Evolutionary conservation across 2,797 vertebrate genomes (phyloP).

Genomic region (Cyprinodon diabolis): DNA sequence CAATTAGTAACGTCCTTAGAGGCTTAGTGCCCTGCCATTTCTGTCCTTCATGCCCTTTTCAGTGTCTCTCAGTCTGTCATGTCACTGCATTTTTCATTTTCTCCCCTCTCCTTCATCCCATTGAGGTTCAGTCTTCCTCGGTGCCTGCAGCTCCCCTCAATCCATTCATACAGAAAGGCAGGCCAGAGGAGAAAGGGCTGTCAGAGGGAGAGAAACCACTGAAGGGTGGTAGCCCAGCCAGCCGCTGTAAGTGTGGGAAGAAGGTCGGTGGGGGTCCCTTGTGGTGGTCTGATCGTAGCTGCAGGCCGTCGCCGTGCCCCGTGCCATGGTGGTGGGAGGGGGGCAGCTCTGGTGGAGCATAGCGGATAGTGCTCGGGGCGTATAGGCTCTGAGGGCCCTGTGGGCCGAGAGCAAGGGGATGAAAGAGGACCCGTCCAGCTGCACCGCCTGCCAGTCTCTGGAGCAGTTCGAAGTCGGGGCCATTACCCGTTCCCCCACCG

Average conservation of each 20-base stretch:
- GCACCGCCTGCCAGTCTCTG: slow-evolving; percentile 83
- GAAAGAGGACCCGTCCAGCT: slow-evolving; percentile 86
- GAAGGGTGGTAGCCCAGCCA: slow-evolving; percentile 84
- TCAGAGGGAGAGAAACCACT: slow-evolving; percentile 85
- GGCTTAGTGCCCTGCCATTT: slow-evolving; percentile 69
- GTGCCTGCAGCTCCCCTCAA: slow-evolving; percentile 81
- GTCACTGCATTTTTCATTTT: slow-evolving; percentile 52
- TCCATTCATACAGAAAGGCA: slow-evolving; percentile 88
- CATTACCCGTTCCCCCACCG: slow-evolving; percentile 46
- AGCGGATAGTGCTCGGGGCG: slow-evolving; percentile 90
- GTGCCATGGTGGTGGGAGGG: slow-evolving; percentile 73
- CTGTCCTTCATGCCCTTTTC: slow-evolving; percentile 67
- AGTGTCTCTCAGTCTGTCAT: slow-evolving; percentile 56
- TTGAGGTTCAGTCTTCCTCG: slow-evolving; percentile 78
- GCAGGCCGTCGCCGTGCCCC: slow-evolving; percentile 74
- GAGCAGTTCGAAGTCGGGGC: slow-evolving; percentile 82
- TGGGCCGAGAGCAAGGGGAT: slow-evolving; percentile 81
- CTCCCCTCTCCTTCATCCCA: slow-evolving; percentile 29
- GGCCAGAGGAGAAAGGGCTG: slow-evolving; percentile 82
- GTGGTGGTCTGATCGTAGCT: slow-evolving; percentile 80
- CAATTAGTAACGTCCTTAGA: slow-evolving; percentile 74
- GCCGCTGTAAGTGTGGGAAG: slow-evolving; percentile 90
- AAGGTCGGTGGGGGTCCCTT: slow-evolving; percentile 81
- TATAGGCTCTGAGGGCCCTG: slow-evolving; percentile 86
- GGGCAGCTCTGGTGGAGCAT: slow-evolving; percentile 88